Percentiles rank a stretch among this genome's conserved stretches.
Evolutionary conservation across 2,888 invertebrate species (phyloP).

Genomic region (Alloscopus bannaensis): DNA sequence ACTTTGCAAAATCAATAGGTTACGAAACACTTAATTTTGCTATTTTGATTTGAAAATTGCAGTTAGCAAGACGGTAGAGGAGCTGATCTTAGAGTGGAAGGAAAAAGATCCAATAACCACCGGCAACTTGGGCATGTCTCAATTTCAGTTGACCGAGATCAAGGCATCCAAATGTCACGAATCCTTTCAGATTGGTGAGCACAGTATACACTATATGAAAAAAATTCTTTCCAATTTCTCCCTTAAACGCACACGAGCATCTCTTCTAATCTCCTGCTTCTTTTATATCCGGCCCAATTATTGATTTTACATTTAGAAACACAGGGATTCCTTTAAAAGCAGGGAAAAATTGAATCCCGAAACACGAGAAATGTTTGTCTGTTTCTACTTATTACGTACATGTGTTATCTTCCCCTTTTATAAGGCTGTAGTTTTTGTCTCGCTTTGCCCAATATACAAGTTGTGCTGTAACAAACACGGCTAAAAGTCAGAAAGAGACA

Average conservation of each 20-base stretch:
- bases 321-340: neutral
- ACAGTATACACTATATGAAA: slow-evolving; percentile 9
- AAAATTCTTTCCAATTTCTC: slow-evolving; percentile 12
- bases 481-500: neutral
- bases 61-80: slow-evolving; percentile 77
- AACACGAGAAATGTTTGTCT: neutral
- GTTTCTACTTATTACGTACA: slow-evolving; percentile 25
- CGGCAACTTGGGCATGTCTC: slow-evolving; percentile 76
- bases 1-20: too few species aligned
- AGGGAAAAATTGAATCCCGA: neutral
- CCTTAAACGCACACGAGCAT: too few species aligned
- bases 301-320: slow-evolving; percentile 39
- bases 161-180: slow-evolving; percentile 76
- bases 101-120: slow-evolving; percentile 76
- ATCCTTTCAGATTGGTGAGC: slow-evolving; percentile 76
- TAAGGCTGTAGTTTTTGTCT: too few species aligned
- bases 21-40: too few species aligned
- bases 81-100: slow-evolving; percentile 76
- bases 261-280: neutral
- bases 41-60: too few species aligned
- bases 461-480: too few species aligned
- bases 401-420: neutral
- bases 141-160: slow-evolving; percentile 76
- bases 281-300: neutral
- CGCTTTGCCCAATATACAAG: too few species aligned